Evolutionary conservation across 2,797 vertebrate species (phyloP).

Genomic region (Ctenopoma multispine): DNA sequence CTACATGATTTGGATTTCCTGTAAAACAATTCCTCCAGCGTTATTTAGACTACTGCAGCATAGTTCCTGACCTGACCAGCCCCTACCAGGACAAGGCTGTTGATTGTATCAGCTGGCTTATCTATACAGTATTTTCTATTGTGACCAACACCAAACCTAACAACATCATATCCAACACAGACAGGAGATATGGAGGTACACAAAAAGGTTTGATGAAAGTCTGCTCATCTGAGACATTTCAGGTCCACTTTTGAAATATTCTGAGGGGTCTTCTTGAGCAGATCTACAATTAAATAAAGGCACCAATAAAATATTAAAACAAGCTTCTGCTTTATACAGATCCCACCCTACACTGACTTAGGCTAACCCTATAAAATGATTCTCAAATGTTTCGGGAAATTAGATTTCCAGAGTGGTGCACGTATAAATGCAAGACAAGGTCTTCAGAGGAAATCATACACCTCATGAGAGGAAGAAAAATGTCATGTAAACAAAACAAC

Average conservation of each 20-base stretch:
- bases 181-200: slow-evolving; percentile 9
- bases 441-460: not conserved
- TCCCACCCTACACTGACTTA: not conserved
- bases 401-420: slow-evolving; percentile 4
- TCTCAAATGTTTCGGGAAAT: not conserved
- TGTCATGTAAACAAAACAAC: slow-evolving; percentile 12
- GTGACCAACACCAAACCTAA: slow-evolving; percentile 12
- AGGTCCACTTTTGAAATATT: slow-evolving; percentile 17
- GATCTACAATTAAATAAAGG: slow-evolving; percentile 65
- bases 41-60: slow-evolving; percentile 10
- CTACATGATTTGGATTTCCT: slow-evolving; percentile 60
- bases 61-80: not conserved
- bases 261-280: slow-evolving; percentile 7
- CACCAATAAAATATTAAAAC: slow-evolving; percentile 70
- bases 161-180: slow-evolving; percentile 6
- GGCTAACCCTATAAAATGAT: slow-evolving; percentile 9
- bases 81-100: not conserved
- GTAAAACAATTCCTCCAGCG: slow-evolving; percentile 40
- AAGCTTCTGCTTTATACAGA: slow-evolving; percentile 26
- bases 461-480: slow-evolving; percentile 19
- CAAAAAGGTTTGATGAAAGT: slow-evolving; percentile 35
- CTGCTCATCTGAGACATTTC: slow-evolving; percentile 15
- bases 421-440: not conserved
- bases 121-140: slow-evolving; percentile 5
- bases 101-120: slow-evolving; percentile 19